These are phyloP conservation scores for Cyanoderma ruficeps DNA, from an alignment of 2,113 vertebrate species.

Conservation along the genomic window DNA sequence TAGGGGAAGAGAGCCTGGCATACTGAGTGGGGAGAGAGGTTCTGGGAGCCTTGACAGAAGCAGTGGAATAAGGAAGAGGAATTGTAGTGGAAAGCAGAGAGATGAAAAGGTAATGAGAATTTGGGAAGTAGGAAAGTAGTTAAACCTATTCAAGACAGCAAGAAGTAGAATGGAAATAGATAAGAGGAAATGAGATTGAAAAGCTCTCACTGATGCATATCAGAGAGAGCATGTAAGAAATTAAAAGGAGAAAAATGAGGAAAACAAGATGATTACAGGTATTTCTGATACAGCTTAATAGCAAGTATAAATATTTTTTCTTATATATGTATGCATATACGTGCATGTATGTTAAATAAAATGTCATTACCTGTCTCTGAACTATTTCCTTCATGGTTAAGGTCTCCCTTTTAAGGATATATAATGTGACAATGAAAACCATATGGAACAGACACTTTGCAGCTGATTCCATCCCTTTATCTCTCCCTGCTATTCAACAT, in stretches of 20 bases:
- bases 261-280: background rate
- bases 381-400: background rate
- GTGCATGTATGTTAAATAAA: background rate
- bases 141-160: background rate
- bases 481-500: background rate
- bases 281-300: background rate
- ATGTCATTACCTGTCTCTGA: background rate
- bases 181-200: background rate
- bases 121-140: background rate
- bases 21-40: background rate
- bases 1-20: background rate
- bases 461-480: background rate
- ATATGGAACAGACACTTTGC: background rate
- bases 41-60: background rate
- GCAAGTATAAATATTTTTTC: background rate
- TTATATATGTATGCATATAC: background rate
- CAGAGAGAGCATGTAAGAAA: background rate
- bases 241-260: background rate
- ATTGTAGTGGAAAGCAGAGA: background rate
- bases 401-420: background rate
- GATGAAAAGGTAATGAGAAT: background rate
- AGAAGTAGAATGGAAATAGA: background rate
- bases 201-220: background rate
- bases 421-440: background rate
- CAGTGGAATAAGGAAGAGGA: background rate